These are phyloP conservation scores for Gadus chalcogrammus DNA, from an alignment of 2,113 vertebrate species.

Conservation along the genomic window DNA sequence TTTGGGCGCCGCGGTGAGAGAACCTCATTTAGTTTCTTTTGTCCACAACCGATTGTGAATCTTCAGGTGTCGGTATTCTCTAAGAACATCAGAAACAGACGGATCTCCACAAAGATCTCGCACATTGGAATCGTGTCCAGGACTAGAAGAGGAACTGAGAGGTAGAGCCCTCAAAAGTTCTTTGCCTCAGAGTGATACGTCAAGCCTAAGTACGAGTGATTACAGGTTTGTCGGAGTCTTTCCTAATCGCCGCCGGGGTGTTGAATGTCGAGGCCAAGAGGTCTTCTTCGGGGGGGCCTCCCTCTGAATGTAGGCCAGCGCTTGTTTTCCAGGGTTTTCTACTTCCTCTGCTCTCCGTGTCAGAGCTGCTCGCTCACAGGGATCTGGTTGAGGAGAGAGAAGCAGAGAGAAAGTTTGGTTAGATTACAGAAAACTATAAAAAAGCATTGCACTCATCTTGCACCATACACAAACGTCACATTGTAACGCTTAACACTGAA, in stretches of 20 bases:
- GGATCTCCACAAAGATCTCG: constrained; percentile 63
- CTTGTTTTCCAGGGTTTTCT: constrained; percentile 40
- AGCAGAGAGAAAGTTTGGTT: constrained; percentile 12
- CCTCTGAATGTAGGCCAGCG: constrained; percentile 57
- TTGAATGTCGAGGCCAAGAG: constrained; percentile 26
- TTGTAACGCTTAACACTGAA: neutral
- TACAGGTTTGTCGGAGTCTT: constrained; percentile 39
- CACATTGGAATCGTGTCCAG: constrained; percentile 65
- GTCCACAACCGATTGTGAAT: constrained; percentile 19
- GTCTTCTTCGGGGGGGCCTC: constrained; percentile 33
- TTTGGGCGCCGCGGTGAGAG: constrained; percentile 56
- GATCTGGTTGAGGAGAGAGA: constrained; percentile 52
- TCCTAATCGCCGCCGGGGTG: constrained; percentile 32
- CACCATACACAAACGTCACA: neutral
- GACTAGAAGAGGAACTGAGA: constrained; percentile 21
- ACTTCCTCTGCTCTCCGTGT: constrained; percentile 38
- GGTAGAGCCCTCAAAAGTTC: constrained; percentile 4
- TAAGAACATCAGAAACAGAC: constrained; percentile 73
- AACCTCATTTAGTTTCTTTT: constrained; percentile 64
- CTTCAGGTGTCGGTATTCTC: constrained; percentile 71
- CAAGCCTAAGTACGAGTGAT: constrained; percentile 25
- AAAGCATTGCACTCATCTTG: neutral
- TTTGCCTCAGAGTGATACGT: constrained; percentile 12
- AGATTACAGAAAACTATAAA: neutral
- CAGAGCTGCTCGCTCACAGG: constrained; percentile 36